These are phyloP conservation scores for Piezodorus guildinii DNA, from an alignment of 1,140 invertebrate genomes.

Conservation along the genomic window DNA sequence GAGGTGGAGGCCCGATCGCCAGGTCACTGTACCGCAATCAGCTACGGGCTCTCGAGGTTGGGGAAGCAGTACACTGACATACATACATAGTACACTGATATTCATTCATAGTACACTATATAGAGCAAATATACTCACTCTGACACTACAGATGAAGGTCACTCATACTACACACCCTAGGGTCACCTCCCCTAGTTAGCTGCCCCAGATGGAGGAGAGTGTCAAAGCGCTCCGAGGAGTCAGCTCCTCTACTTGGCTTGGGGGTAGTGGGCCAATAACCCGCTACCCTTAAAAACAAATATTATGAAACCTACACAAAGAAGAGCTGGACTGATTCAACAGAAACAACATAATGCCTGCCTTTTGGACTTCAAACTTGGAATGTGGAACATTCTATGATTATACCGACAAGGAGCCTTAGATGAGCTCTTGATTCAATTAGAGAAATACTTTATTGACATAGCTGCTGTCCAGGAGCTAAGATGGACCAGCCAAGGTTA, in stretches of 20 bases:
- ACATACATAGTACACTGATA: no score
- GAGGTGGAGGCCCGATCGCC: no score
- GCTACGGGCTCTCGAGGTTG: no score
- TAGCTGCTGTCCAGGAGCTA: background rate
- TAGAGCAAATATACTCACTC: no score
- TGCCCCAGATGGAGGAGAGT: background rate
- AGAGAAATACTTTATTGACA: background rate
- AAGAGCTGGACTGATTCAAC: background rate
- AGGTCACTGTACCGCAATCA: no score
- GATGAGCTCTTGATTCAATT: background rate
- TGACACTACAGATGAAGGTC: no score
- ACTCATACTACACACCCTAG: no score
- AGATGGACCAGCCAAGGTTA: background rate
- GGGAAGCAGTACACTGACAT: no score
- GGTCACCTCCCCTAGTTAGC: no score
- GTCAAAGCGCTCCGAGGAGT: background rate
- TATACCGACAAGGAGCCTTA: background rate
- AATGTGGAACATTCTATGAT: background rate
- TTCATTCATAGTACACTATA: no score
- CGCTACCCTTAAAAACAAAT: no score
- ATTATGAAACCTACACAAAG: background rate
- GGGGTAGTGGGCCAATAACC: background rate
- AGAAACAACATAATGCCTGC: background rate
- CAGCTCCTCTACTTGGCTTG: background rate
- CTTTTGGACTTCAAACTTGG: background rate